Conservation (phyloP, 2,888 invertebrate species). For the Seira ritae region DNA sequence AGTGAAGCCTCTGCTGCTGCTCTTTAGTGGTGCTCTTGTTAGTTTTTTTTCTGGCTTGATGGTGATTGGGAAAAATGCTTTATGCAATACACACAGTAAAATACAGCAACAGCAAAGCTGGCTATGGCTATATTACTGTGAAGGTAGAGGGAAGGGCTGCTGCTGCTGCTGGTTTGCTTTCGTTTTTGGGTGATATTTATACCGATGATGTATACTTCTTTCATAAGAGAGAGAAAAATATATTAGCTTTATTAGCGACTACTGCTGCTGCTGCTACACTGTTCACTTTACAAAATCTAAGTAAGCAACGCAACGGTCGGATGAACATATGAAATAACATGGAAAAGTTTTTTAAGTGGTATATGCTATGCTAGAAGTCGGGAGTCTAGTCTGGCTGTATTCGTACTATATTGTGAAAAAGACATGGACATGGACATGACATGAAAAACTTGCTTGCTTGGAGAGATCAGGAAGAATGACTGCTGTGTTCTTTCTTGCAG, state of each 20-base stretch:
- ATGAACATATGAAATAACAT: not conserved
- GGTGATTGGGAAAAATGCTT: not conserved
- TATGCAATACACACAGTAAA: no score
- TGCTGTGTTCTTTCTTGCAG: no score
- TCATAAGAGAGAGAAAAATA: slow-evolving; percentile 5
- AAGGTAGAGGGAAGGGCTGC: not conserved
- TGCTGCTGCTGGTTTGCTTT: not conserved
- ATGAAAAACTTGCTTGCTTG: no score
- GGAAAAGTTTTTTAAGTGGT: not conserved
- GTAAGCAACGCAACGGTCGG: not conserved
- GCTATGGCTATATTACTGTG: not conserved
- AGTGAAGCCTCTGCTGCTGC: no score
- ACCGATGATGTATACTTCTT: slow-evolving; percentile 54
- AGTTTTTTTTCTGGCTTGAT: not conserved
- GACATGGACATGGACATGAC: no score
- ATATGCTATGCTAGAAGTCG: no score
- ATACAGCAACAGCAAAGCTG: not conserved
- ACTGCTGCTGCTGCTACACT: not conserved
- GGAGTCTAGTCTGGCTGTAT: no score
- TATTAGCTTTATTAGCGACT: no score
- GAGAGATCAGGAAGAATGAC: no score
- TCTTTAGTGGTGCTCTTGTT: no score
- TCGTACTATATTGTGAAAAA: no score
- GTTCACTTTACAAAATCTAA: not conserved
- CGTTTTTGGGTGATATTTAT: slow-evolving; percentile 36